phyloP scores from a whole-genome alignment of 2,113 vertebrate species.

The Hyla sarda region DNA sequence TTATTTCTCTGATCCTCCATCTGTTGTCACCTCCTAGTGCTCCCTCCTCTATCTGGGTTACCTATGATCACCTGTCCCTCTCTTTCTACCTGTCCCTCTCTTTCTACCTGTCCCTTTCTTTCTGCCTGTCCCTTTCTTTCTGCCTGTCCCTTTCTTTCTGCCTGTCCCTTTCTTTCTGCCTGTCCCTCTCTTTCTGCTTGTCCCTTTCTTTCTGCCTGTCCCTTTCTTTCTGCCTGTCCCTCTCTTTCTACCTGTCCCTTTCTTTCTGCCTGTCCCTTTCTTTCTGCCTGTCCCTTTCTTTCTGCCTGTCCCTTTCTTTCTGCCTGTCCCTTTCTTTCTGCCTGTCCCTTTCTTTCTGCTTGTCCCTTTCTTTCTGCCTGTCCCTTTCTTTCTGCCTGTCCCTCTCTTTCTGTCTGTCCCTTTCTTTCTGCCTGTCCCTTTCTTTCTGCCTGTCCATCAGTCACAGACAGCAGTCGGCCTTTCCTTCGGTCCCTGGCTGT shows the following conservation, averaged over 20 bases:
- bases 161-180: not conserved
- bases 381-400: too few relatives aligned
- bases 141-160: not conserved
- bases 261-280: constrained; percentile 8
- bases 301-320: constrained; percentile 11
- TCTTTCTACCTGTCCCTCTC: constrained; percentile 14
- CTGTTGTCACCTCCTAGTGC: not conserved
- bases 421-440: constrained; percentile 26
- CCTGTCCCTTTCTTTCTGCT: not conserved
- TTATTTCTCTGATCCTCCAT: not conserved
- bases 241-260: constrained; percentile 13
- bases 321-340: not conserved
- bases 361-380: not conserved
- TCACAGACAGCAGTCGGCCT: not conserved
- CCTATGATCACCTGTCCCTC: not conserved
- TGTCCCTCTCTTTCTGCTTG: constrained; percentile 2
- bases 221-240: constrained; percentile 1
- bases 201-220: constrained; percentile 13
- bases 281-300: constrained; percentile 3
- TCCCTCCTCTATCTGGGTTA: not conserved
- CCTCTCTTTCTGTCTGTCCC: not conserved
- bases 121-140: constrained; percentile 4
- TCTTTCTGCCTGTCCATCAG: constrained; percentile 12
- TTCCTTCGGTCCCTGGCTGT: constrained; percentile 17
- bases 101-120: constrained; percentile 11